Evolutionary conservation across 2,888 invertebrate genomes (phyloP).

Genomic region (Pristionchus arcanus): DNA sequence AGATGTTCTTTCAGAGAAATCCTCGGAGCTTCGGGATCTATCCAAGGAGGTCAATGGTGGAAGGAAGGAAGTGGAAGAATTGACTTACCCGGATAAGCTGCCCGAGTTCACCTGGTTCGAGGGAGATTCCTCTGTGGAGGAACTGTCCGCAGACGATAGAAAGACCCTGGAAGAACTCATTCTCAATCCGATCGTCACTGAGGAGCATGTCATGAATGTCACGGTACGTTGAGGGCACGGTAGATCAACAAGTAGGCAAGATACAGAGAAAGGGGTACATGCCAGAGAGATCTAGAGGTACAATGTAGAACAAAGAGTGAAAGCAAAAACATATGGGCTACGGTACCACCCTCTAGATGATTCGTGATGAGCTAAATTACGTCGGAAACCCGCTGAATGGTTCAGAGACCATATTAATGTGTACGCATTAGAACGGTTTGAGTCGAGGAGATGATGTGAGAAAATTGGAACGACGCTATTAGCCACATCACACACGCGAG

Average conservation of each 20-base stretch:
- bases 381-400: no score
- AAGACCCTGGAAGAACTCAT: slow-evolving; percentile 46
- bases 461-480: slow-evolving; percentile 10
- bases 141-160: slow-evolving; percentile 14
- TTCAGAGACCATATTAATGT: no score
- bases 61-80: not conserved
- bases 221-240: not conserved
- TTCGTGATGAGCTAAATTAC: no score
- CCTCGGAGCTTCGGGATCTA: not conserved
- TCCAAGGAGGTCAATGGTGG: not conserved
- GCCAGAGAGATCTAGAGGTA: no score
- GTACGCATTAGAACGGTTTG: not conserved
- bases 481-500: not conserved
- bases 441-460: not conserved
- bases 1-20: not conserved
- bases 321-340: no score
- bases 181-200: not conserved
- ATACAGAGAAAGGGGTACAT: no score
- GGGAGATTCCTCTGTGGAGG: slow-evolving; percentile 24
- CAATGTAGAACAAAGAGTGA: not conserved
- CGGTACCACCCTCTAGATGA: no score
- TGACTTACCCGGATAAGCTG: not conserved
- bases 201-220: not conserved
- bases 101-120: not conserved
- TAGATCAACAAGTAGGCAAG: not conserved